Conservation (phyloP, 2,797 vertebrate genomes). For the Falco concolor region DNA sequence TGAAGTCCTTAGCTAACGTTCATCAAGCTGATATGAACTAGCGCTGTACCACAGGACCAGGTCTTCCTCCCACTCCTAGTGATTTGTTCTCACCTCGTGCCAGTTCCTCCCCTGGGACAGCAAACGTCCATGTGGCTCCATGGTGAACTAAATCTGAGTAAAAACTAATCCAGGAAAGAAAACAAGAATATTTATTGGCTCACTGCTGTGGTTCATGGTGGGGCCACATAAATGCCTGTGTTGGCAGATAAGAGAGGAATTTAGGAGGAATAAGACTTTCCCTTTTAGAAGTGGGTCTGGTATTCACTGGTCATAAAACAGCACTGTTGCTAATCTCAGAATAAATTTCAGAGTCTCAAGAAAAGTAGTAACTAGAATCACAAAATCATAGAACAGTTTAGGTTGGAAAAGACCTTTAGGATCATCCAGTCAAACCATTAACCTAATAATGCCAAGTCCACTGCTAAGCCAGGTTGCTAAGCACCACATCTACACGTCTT, state of each 20-base stretch:
- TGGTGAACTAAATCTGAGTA: background rate
- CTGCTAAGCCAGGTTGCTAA: background rate
- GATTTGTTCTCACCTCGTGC: background rate
- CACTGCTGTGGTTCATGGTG: background rate
- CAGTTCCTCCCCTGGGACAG: background rate
- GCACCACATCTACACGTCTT: accelerated
- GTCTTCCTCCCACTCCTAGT: background rate
- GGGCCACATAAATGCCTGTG: background rate
- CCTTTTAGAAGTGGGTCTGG: background rate
- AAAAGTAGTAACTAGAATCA: background rate
- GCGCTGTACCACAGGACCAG: background rate
- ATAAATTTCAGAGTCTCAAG: background rate
- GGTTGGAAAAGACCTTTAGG: background rate
- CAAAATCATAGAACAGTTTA: background rate
- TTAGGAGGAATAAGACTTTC: background rate
- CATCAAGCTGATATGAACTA: background rate
- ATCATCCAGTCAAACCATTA: background rate
- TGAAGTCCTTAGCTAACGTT: background rate
- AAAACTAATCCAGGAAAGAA: background rate
- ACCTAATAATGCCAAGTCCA: background rate
- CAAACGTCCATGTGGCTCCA: background rate
- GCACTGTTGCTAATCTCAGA: background rate
- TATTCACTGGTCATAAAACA: background rate
- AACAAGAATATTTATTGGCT: background rate
- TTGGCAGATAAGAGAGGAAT: background rate